Evolutionary conservation across 2,113 vertebrate genomes (phyloP).

Genomic region (Nansenia antarctica): DNA sequence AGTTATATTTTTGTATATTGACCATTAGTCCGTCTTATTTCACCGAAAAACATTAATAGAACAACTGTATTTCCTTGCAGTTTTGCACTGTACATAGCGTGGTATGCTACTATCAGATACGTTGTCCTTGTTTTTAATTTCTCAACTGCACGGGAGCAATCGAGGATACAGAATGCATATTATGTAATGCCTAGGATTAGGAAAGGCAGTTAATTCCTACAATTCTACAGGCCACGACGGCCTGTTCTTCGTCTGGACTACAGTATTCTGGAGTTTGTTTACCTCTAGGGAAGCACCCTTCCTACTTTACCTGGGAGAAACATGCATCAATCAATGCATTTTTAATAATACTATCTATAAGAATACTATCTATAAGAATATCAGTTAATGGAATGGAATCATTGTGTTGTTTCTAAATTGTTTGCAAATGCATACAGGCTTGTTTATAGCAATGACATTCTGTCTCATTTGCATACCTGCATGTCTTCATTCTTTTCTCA

Average conservation of each 20-base stretch:
- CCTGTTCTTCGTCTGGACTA: neutral
- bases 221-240: constrained; percentile 23
- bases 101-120: too few species aligned
- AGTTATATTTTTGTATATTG: neutral
- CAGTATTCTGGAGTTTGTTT: constrained; percentile 14
- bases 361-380: too few species aligned
- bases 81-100: constrained; percentile 18
- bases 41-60: neutral
- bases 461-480: neutral
- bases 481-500: neutral
- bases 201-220: too few species aligned
- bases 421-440: neutral
- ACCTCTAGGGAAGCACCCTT: constrained; percentile 9
- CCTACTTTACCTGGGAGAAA: neutral
- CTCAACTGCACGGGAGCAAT: neutral
- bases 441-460: neutral
- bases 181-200: neutral
- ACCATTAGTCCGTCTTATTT: neutral
- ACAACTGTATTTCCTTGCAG: neutral
- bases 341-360: too few species aligned
- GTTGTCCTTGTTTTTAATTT: constrained; percentile 9
- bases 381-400: too few species aligned
- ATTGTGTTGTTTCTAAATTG: neutral
- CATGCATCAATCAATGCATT: too few species aligned
- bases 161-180: constrained; percentile 8